A percentile compares a stretch with the other conserved stretches of the same genome.
These are phyloP conservation scores for Proterorhinus semilunaris DNA, from an alignment of 2,113 vertebrate species.

Conservation along the genomic window DNA sequence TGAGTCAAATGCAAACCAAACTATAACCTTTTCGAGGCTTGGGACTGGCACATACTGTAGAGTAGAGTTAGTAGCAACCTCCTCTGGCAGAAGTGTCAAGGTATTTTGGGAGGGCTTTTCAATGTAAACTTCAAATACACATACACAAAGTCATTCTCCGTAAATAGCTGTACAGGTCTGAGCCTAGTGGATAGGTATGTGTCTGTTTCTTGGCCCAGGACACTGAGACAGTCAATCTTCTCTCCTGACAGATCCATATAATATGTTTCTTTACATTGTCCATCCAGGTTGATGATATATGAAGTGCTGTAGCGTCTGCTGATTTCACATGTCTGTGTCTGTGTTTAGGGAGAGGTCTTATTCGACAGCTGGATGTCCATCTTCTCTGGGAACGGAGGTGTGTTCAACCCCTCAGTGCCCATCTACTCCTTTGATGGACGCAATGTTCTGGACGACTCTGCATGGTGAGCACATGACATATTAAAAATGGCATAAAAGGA, in stretches of 20 bases:
- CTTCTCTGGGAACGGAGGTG: constrained; percentile 82
- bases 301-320: neutral
- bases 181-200: neutral
- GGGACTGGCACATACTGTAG: no score
- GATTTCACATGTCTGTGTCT: neutral
- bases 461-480: constrained; percentile 78
- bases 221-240: neutral
- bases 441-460: constrained; percentile 79
- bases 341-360: constrained; percentile 83
- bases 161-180: constrained; percentile 1
- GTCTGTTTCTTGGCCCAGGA: neutral
- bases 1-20: no score
- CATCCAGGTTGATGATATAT: neutral
- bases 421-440: constrained; percentile 90
- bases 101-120: no score
- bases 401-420: constrained; percentile 70
- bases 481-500: neutral
- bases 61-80: no score
- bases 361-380: constrained; percentile 88
- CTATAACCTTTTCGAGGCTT: no score
- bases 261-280: neutral
- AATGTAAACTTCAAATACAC: no score
- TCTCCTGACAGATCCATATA: neutral
- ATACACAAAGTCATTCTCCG: neutral
- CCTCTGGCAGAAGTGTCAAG: no score